Percentiles rank a stretch among this genome's conserved stretches.
Conservation (phyloP, 2,797 vertebrate species). For the Danio tinwini region DNA sequence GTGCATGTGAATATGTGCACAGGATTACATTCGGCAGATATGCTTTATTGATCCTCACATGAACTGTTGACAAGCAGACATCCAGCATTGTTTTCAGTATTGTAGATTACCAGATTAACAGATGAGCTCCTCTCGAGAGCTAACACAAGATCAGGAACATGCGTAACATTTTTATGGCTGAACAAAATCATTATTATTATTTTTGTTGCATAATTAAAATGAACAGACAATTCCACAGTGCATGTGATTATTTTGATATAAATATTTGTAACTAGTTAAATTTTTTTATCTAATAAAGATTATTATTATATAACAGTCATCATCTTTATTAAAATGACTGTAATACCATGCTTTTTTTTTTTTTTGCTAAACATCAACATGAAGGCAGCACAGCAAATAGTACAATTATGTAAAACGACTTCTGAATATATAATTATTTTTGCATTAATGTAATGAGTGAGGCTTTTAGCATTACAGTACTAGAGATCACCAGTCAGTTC, state of each 20-base stretch:
- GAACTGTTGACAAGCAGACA: not conserved
- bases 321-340: not conserved
- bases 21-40: not conserved
- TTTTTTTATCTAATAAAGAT: not conserved
- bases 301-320: not conserved
- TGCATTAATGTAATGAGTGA: not conserved
- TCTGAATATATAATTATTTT: not conserved
- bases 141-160: too few species aligned
- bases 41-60: not conserved
- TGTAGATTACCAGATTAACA: not conserved
- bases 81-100: not conserved
- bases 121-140: not conserved
- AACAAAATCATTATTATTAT: too few species aligned
- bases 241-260: not conserved
- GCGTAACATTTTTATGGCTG: too few species aligned
- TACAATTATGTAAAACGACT: not conserved
- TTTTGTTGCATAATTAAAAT: not conserved
- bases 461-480: not conserved
- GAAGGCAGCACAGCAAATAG: not conserved
- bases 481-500: too few species aligned
- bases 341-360: not conserved
- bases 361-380: not conserved
- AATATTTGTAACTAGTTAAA: too few species aligned
- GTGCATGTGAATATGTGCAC: conserved; percentile 15
- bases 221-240: not conserved